phyloP scores from a whole-genome alignment of 2,888 invertebrate genomes.

The Drosophila barbarae region DNA sequence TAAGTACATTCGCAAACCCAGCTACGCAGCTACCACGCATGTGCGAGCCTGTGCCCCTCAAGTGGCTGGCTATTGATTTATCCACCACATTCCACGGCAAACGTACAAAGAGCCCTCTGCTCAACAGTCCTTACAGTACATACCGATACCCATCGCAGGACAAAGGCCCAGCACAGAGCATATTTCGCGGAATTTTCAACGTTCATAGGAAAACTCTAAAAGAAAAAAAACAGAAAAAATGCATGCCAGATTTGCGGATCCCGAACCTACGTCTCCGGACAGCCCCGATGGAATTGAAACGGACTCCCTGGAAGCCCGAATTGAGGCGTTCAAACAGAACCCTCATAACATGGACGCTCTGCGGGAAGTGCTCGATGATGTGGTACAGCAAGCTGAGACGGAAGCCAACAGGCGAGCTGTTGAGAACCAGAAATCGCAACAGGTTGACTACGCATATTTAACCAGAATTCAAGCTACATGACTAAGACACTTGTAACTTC shows the following conservation, averaged over 20 bases:
- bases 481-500: constrained; percentile 19
- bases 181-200: constrained; percentile 12
- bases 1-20: constrained; percentile 2
- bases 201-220: background rate
- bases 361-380: constrained; percentile 83
- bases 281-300: constrained; percentile 50
- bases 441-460: constrained; percentile 61
- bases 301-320: constrained; percentile 80
- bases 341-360: constrained; percentile 83
- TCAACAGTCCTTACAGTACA: constrained; percentile 31
- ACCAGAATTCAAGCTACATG: constrained; percentile 3
- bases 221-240: constrained; percentile 51
- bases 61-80: constrained; percentile 36
- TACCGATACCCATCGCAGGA: constrained; percentile 43
- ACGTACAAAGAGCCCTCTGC: constrained; percentile 31
- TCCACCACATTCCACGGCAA: constrained; percentile 13
- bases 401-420: constrained; percentile 81
- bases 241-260: constrained; percentile 76
- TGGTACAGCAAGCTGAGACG: constrained; percentile 83
- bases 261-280: constrained; percentile 64
- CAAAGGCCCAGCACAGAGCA: constrained; percentile 26
- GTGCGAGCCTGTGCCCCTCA: constrained; percentile 24
- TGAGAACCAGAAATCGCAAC: constrained; percentile 81
- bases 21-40: constrained; percentile 37
- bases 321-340: constrained; percentile 83